Evolutionary conservation across 2,797 vertebrate species (phyloP), one percentile per base, ranked within the genome.

Genomic region (Anableps anableps): DNA sequence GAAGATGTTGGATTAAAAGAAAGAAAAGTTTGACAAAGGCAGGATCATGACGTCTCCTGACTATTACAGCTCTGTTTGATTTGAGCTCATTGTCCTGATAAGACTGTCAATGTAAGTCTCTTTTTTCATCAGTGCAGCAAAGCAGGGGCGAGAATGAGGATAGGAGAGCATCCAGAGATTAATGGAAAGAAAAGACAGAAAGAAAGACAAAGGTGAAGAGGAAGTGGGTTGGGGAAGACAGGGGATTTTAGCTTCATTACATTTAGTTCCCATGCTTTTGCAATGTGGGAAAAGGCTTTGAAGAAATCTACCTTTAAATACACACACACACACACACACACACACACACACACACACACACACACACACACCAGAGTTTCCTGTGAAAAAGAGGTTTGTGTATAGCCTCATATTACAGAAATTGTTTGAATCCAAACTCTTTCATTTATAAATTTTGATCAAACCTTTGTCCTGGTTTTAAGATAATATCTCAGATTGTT

Each of bases 11-110:
- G 87, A 80, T 43, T 68, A 76, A 21, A 76, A 70, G 43, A 47
- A 50, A 31, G 31, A 48, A 68, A 71, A 85, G 73, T 81, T 78
- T 91, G 76, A 87, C 81, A 81, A 78, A 88, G 83, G 45, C 34
- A 2, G 93, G 92, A 94, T 94, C 86, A 94, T 86, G 86, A 80
- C 68, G 90, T 94, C 94, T 94, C 92, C 87, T 91, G 94, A 92
- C 94, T 95, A 86, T 94, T 94, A 95, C 93, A 93, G 93, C 82
- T 74, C 88, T 92, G 93, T 94, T 95, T 94, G 95, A 93, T 94
- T 94, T 92, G 91, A 95, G 95, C 94, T 95, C 93, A 94, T 91
- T 92, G 92, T 89, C 88, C 93, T 93, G 93, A 94, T 94, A 90
- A 94, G 94, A 93, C 94, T 92, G 93, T 94, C 93, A 94, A 92